Evolutionary conservation across 2,797 vertebrate species (phyloP).

Genomic region (Halcyon badia): DNA sequence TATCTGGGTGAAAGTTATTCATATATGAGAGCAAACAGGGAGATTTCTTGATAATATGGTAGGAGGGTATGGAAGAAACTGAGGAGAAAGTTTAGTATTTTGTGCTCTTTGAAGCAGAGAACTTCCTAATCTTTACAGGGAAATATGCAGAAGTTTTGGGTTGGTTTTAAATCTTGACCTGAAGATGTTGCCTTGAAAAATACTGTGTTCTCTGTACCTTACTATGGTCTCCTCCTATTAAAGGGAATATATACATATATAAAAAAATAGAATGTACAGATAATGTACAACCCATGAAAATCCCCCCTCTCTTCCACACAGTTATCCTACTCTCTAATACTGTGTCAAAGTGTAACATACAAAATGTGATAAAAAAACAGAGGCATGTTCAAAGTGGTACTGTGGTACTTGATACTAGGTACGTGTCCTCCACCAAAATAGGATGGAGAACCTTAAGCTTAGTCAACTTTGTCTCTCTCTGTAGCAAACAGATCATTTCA

Average conservation of each 20-base stretch:
- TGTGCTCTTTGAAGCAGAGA: not conserved
- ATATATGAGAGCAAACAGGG: not conserved
- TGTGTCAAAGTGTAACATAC: not conserved
- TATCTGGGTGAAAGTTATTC: not conserved
- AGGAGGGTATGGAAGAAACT: not conserved
- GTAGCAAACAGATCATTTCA: not conserved
- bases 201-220: not conserved
- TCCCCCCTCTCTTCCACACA: not conserved
- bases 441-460: not conserved
- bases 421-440: not conserved
- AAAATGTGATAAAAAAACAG: not conserved
- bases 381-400: not conserved
- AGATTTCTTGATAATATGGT: not conserved
- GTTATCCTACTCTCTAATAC: not conserved
- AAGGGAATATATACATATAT: not conserved
- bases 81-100: not conserved
- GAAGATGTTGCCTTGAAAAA: constrained; percentile 10
- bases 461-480: not conserved
- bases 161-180: not conserved
- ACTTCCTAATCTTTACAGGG: not conserved
- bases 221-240: fast-evolving
- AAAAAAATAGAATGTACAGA: not conserved
- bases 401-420: not conserved
- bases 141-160: not conserved
- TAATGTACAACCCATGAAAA: not conserved